Evolutionary conservation across 1,140 invertebrate species (phyloP), one percentile per base, ranked within the genome.

Genomic region (Dolichoris vasculosae): DNA sequence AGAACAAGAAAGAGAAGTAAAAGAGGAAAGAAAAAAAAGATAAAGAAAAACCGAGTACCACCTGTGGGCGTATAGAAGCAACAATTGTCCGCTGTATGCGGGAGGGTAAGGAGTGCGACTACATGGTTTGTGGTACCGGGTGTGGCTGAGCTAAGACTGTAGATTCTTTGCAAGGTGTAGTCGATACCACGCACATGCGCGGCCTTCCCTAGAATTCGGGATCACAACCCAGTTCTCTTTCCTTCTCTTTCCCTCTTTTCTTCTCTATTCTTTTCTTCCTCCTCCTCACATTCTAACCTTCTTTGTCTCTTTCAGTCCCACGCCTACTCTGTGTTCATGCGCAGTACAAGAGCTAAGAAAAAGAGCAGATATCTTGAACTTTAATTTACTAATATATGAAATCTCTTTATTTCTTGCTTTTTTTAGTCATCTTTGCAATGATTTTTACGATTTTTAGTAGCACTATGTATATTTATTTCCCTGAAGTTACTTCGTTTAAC

Each of bases 1-100:
- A n/a, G n/a, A n/a, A n/a, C 7, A 35, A 46, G 3, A 46, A 6
- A 46, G 26, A 71, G 43, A 79, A 82, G 64, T 35, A 69, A 43
- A 77, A 83, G 71, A 46, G 77, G 43, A 80, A 51, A 71, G 89
- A 88, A 88, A 89, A 89, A 90, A 88, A 89, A 87, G 87, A 63
- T 59, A 87, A 89, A 89, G 88, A 89, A 89, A 89, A 90, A 90
- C 89, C 85, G 89, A 90, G 90, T 92, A 92, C 92, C 93, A 93
- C 93, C 93, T 93, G 93, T 93, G 91, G 92, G 93, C 91, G 92
- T 91, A 91, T 91, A 92, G 93, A 93, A 93, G 92, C 92, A 93
- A 93, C 93, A 93, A 93, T 93, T 93, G 92, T 93, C 93, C 93
- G 92, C 92, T 89, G 92, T 92, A 90, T 92, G 93, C 93, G 92